Base-by-base conservation (phyloP, 2,888 invertebrate species). In the Hirtodrosophila alboralis region DNA sequence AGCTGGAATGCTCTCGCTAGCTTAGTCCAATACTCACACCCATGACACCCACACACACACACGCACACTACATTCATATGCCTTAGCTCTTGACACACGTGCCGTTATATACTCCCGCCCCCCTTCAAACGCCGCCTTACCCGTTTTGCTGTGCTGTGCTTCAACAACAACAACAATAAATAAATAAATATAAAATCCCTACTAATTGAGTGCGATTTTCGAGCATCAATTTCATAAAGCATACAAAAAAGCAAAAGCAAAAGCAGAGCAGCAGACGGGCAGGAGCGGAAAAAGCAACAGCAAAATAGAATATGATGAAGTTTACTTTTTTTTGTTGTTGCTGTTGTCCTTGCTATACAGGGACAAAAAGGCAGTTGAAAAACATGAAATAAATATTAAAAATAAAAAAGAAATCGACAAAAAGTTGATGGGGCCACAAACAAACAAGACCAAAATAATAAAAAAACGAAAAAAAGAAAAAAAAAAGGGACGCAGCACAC, bases 161-260 rank as follows among this genome's bases (percentile, higher is more conserved):
- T 40, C 54, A 38, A 33, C 41, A 41, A 49, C 70, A 65, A 57
- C 75, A 75, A 75, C 62, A 81, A 83, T 83, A 81, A 79, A 86
- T 83, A 80, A 79, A 86, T 81, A 85, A 85, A 83, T 85, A 83
- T 83, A 76, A 81, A 81, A 81, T 81, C 81, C 84, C 63, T 72
- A 80, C 83, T 83, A 83, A 83, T 83, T 83, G 83, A 83, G 86
- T 83, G 86, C 81, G 86, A 83, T 80, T 81, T 85, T 83, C 81
- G 77, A 84, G 78, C 84, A 83, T 86, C 81, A 86, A 84, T 86
- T 86, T 84, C 84, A 86, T 70, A 81, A 86, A 80, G 80, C 81
- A 76, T 47, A 84, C 70, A 66, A 45, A 54, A 48, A 61, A 44
- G 23, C 21, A 31, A 28, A 44, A 43, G 30, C 6, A 36, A 49